Percentiles rank a stretch among this genome's conserved stretches.
Evolutionary conservation across 2,888 invertebrate species (phyloP).

Genomic region (Neocrepidodera transversa): DNA sequence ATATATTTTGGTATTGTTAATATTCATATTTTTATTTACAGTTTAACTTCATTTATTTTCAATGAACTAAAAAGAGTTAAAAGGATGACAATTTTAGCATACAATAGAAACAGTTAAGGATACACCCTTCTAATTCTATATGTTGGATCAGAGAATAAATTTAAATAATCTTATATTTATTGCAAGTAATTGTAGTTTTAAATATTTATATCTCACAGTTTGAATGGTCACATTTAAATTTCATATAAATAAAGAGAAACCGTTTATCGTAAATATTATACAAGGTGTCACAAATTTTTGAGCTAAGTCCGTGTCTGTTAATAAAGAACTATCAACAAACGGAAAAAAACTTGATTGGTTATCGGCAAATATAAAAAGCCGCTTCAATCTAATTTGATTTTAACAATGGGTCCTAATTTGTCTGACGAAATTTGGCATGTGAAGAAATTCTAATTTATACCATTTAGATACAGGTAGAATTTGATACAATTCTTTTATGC

Average conservation of each 20-base stretch:
- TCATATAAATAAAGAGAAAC: background rate
- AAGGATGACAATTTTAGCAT: conserved; percentile 11
- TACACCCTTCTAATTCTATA: conserved; percentile 20
- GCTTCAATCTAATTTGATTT: conserved; percentile 13
- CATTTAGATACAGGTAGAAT: conserved; percentile 4
- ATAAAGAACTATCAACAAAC: background rate
- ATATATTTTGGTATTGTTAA: too few relatives aligned
- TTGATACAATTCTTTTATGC: background rate
- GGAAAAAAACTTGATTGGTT: conserved; percentile 15
- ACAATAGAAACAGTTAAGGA: conserved; percentile 18
- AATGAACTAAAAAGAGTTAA: too few relatives aligned
- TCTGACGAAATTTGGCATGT: conserved; percentile 20
- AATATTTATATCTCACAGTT: conserved; percentile 14
- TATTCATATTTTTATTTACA: too few relatives aligned
- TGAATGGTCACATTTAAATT: conserved; percentile 9
- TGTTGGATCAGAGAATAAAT: conserved; percentile 19
- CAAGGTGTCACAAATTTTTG: background rate
- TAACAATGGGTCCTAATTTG: conserved; percentile 22
- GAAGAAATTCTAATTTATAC: conserved; percentile 12
- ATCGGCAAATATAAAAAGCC: conserved; percentile 7
- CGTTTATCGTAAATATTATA: background rate
- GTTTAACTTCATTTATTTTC: background rate
- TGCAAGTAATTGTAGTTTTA: conserved; percentile 18
- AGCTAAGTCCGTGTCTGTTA: background rate
- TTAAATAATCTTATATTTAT: conserved; percentile 22